phyloP scores from a whole-genome alignment of 2,797 vertebrate genomes.

The Alauda arvensis region DNA sequence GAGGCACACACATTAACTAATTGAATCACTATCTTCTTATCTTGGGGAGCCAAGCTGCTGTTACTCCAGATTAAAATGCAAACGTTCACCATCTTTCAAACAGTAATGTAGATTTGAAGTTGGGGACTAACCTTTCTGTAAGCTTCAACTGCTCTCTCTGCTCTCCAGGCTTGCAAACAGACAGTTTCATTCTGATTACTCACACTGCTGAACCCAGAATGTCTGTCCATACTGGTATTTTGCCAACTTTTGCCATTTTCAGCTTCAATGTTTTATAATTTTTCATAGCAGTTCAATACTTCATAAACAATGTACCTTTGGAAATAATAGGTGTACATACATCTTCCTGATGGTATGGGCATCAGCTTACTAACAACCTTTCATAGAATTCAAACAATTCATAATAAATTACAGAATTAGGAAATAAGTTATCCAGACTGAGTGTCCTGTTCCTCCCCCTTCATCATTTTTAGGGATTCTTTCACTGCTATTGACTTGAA shows the following conservation, averaged over 20 bases:
- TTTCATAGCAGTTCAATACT: conserved; percentile 50
- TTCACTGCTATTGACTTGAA: conserved; percentile 31
- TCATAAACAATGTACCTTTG: conserved; percentile 48
- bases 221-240: neutral
- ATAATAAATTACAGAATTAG: conserved; percentile 57
- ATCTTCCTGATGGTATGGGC: conserved; percentile 33
- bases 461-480: conserved; percentile 53
- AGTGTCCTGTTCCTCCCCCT: conserved; percentile 34
- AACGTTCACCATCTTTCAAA: neutral
- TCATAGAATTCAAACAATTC: conserved; percentile 40
- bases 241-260: conserved; percentile 25
- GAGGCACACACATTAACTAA: conserved; percentile 12
- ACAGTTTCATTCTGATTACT: neutral
- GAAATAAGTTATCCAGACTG: conserved; percentile 53
- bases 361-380: conserved; percentile 40
- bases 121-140: neutral
- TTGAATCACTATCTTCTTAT: conserved; percentile 19
- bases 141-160: neutral
- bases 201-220: neutral
- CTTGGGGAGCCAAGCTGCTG: neutral
- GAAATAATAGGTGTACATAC: conserved; percentile 50
- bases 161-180: neutral
- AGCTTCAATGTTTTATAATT: conserved; percentile 3
- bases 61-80: conserved; percentile 20
- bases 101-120: neutral